Evolutionary conservation across 1,140 invertebrate species (phyloP).

Genomic region (Platorchestia sp.): DNA sequence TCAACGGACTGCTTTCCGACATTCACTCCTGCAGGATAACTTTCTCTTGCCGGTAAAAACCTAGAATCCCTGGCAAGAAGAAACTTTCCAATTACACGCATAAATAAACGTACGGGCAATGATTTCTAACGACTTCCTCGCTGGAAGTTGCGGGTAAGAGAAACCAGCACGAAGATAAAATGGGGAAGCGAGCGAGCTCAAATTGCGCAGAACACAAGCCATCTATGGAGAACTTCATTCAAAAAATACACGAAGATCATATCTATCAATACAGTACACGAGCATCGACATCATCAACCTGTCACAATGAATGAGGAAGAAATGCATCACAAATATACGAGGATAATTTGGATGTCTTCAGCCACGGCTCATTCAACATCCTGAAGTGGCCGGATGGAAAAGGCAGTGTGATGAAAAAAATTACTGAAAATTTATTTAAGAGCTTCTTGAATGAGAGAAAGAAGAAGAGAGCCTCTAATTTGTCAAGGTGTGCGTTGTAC

Average conservation of each 20-base stretch:
- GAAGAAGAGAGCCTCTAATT: background rate
- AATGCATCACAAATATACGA: background rate
- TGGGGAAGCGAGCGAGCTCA: background rate
- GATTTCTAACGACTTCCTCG: background rate
- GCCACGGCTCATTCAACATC: background rate
- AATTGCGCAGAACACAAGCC: background rate
- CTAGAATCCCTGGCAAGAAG: background rate
- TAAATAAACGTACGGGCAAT: background rate
- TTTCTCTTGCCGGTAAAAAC: background rate
- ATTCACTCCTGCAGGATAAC: constrained; percentile 6
- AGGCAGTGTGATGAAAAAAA: too few relatives aligned
- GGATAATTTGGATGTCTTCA: background rate
- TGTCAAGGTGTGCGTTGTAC: background rate
- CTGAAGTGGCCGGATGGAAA: background rate
- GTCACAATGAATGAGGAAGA: background rate
- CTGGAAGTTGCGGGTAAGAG: background rate
- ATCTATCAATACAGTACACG: too few relatives aligned
- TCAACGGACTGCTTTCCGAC: background rate
- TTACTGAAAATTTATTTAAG: background rate
- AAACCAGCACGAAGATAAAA: background rate
- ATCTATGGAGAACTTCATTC: too few relatives aligned
- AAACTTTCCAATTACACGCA: background rate
- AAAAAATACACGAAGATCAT: too few relatives aligned
- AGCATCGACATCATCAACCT: background rate
- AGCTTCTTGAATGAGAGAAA: background rate